phyloP scores from a whole-genome alignment of 2,888 invertebrate genomes.

The Chloromyia formosa region DNA sequence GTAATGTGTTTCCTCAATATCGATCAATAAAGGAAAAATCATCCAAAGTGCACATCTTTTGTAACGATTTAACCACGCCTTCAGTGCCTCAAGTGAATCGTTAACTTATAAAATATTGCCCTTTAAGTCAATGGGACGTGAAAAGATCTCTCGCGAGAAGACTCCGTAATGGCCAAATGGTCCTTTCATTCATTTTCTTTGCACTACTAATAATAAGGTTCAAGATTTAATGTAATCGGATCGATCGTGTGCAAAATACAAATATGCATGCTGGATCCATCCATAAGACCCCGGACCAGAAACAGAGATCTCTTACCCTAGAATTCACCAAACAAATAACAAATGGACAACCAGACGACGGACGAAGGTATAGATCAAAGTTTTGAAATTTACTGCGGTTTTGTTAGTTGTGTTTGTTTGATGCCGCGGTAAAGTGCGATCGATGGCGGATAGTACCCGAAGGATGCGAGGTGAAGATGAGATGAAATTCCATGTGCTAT shows the following conservation, averaged over 20 bases:
- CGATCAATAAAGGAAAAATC: too few species aligned
- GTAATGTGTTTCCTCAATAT: slow-evolving; percentile 30
- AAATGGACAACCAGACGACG: slow-evolving; percentile 12
- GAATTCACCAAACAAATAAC: slow-evolving; percentile 25
- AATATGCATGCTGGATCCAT: slow-evolving; percentile 43
- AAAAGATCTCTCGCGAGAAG: neutral
- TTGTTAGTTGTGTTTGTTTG: slow-evolving; percentile 24
- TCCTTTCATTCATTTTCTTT: slow-evolving; percentile 36
- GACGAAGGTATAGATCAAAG: slow-evolving; percentile 26
- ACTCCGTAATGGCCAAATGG: slow-evolving; percentile 42
- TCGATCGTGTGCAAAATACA: slow-evolving; percentile 49
- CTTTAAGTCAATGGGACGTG: slow-evolving; percentile 43
- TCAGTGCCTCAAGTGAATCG: slow-evolving; percentile 49
- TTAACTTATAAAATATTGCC: slow-evolving; percentile 50
- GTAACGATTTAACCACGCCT: slow-evolving; percentile 48
- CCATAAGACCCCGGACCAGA: too few species aligned
- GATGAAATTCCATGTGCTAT: slow-evolving; percentile 34
- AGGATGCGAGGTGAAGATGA: slow-evolving; percentile 34
- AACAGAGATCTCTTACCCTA: slow-evolving; percentile 16
- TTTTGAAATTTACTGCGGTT: slow-evolving; percentile 1
- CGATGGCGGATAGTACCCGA: neutral
- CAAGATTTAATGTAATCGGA: slow-evolving; percentile 44
- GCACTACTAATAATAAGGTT: slow-evolving; percentile 48
- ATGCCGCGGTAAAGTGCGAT: slow-evolving; percentile 1
- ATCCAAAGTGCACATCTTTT: slow-evolving; percentile 14